Percentiles rank a stretch among this genome's conserved stretches.
These are phyloP conservation scores for Amblyteles armatorius DNA, from an alignment of 2,888 invertebrate species.

Conservation along the genomic window DNA sequence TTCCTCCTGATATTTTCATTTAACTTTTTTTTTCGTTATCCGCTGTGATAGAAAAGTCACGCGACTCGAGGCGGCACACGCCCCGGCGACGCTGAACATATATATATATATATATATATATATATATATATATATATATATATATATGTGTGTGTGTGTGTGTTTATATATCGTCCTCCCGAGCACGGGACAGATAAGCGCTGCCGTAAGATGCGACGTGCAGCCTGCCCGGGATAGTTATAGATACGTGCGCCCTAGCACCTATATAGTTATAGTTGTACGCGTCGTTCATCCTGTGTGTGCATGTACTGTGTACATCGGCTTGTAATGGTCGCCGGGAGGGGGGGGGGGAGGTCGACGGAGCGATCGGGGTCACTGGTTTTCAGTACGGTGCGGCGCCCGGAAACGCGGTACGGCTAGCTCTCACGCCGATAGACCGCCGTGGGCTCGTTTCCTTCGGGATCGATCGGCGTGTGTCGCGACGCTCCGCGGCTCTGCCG, in stretches of 20 bases:
- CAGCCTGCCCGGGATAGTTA: slow-evolving; percentile 6
- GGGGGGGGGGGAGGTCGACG: slow-evolving; percentile 4
- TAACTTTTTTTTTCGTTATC: not conserved
- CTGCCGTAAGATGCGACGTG: slow-evolving; percentile 22
- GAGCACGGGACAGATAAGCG: slow-evolving; percentile 8
- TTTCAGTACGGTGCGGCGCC: slow-evolving; percentile 66
- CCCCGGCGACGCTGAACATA: too few relatives aligned
- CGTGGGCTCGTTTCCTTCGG: slow-evolving; percentile 65
- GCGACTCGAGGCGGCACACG: not conserved
- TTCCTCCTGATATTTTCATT: not conserved
- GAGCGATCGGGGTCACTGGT: slow-evolving; percentile 77
- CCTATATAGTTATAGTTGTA: not conserved
- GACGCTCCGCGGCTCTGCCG: slow-evolving; percentile 48
- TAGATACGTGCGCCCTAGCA: slow-evolving; percentile 3
- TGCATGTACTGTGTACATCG: slow-evolving; percentile 9
- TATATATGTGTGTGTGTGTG: too few relatives aligned
- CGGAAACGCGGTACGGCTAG: slow-evolving; percentile 57
- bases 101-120: not conserved
- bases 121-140: not conserved
- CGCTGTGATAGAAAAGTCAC: slow-evolving; percentile 9
- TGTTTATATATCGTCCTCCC: too few relatives aligned
- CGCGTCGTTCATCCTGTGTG: not conserved
- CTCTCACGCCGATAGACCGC: slow-evolving; percentile 42
- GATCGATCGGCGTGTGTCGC: slow-evolving; percentile 64
- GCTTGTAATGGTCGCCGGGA: not conserved